Base-by-base conservation (phyloP, 2,113 vertebrate species). In the Sturnira hondurensis region DNA sequence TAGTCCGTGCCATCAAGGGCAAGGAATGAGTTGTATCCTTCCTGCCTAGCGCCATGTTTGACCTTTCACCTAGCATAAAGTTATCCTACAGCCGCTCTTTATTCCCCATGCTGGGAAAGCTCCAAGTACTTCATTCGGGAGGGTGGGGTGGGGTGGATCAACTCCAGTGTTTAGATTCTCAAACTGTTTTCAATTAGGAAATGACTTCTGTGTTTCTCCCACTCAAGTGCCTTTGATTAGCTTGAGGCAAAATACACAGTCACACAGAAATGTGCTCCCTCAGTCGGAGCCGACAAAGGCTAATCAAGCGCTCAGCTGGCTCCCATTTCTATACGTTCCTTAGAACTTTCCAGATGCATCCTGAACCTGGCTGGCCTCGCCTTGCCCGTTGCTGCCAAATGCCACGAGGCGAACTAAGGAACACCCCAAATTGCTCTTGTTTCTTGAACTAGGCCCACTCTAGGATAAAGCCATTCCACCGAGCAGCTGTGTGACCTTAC, bases 161-260 rank as follows among this genome's bases (percentile, higher is more conserved):
- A 70, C 8, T 78, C 77, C 47, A 86, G 38, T 71, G 47, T 94
- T 97, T 88, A 80, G 65, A 95, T 93, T 96, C 86, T 38, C 73
- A 92, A 93, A 95, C 86, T 96, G 91, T 95, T 97, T 96, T 70
- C 95, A 96, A 78, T 97, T 96, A 97, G 65, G 56, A 85, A 96
- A 93, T 88, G 88, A 95, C 94, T 95, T 97, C 96, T 96, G 78
- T 89, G 63, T 82, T 91, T 92, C 82, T 95, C 73, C 74, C 8
- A 54, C 38, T 83, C 95, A 96, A 92, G 91, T 89, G 97, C 38
- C 91, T 97, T 82, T 94, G 91, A 97, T 97, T 93, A 97, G 26
- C 16, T 65, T 67, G 70, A 91, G 86, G 52, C 11, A 65, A 82
- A 89, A 67, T 58, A 91, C 22, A 8, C 41, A 80, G 50, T 77